These are phyloP conservation scores for Periparus ater DNA, from an alignment of 2,797 vertebrate species.

Conservation along the genomic window DNA sequence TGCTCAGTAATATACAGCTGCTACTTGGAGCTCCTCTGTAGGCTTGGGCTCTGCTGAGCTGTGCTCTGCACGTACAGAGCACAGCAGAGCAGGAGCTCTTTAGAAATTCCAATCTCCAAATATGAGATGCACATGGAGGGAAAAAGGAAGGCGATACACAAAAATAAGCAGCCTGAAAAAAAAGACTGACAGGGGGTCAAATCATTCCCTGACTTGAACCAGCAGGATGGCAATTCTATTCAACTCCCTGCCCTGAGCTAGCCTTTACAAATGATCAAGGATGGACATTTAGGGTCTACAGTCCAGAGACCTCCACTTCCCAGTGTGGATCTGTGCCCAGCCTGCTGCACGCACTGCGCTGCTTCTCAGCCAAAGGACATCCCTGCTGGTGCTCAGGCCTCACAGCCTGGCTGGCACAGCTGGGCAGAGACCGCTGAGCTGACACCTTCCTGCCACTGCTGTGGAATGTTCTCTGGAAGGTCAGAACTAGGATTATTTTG, in stretches of 20 bases:
- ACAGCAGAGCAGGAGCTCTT: background rate
- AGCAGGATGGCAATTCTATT: background rate
- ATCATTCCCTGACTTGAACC: background rate
- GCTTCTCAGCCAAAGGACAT: background rate
- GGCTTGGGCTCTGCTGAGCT: background rate
- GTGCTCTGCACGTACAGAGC: background rate
- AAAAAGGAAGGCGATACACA: background rate
- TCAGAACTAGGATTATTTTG: background rate
- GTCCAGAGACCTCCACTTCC: background rate
- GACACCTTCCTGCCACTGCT: background rate
- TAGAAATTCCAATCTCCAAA: background rate
- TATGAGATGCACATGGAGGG: rapidly evolving
- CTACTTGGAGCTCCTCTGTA: background rate
- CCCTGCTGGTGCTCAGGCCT: background rate
- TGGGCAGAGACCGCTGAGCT: background rate
- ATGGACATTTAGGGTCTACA: background rate
- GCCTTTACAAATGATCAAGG: background rate
- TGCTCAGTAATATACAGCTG: background rate
- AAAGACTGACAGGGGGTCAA: background rate
- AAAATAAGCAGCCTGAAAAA: background rate
- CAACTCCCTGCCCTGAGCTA: background rate
- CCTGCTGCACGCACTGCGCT: background rate
- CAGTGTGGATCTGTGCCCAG: background rate
- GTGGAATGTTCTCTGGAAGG: background rate
- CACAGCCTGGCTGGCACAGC: background rate